Base-by-base conservation (phyloP, 2,797 vertebrate genomes). In the Taenioides sp. region DNA sequence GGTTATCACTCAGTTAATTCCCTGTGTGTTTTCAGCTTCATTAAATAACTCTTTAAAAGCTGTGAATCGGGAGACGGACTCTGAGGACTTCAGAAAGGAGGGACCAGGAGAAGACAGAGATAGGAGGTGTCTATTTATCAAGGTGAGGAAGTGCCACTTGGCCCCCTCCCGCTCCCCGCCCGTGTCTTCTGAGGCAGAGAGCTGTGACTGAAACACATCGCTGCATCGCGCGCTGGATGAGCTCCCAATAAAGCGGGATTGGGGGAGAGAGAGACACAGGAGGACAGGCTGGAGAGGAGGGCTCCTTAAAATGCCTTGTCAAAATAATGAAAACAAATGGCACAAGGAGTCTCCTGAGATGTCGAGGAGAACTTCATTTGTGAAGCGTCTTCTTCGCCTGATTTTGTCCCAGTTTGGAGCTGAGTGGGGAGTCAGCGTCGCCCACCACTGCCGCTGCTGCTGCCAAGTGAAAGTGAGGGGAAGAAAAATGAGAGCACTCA, bases 271-370 rank as follows among this genome's bases (percentile, higher is more conserved):
- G 75, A 20, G 49, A 49, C 65, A 52, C 65, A 31, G 27, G 65
- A 66, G 65, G 65, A 66, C 25, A 52, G 49, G 65, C 77, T 83
- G 88, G 80, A 85, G 86, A 88, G 85, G 75, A 82, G 87, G 75
- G 87, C 84, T 88, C 87, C 86, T 92, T 91, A 92, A 92, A 92
- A 89, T 81, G 83, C 80, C 74, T 89, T 93, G 93, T 93, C 92
- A 93, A 90, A 92, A 93, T 94, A 93, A 93, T 94, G 92, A 94
- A 93, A 94, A 94, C 92, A 92, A 94, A 94, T 93, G 92, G 91
- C 85, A 66, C 40, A 72, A 5, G 22, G 87, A 89, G 88, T 91
- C 90, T 90, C 91, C 86, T 59, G 91, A 90, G 93, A 92, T 84
- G 83, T 85, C 83, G 88, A 87, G 87, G 86, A 93, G 93, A 91